Conservation (phyloP, 2,113 vertebrate species). For the Urocynchramus pylzowi region DNA sequence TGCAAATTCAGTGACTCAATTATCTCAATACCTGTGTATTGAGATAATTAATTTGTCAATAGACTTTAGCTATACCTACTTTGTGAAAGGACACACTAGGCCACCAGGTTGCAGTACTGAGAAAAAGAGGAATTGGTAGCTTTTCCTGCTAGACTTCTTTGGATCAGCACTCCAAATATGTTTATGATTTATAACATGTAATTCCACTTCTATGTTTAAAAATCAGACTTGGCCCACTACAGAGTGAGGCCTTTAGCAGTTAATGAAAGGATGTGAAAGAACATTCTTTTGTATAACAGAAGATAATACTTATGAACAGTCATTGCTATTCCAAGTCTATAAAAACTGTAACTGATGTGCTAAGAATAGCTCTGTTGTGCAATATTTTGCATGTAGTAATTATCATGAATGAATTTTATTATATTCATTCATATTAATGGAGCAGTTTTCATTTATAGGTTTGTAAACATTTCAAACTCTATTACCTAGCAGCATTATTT, state of each 20-base stretch:
- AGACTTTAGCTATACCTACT: background rate
- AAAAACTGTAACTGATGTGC: constrained; percentile 46
- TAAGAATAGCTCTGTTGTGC: constrained; percentile 60
- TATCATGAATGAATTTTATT: constrained; percentile 67
- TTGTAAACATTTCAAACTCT: constrained; percentile 75
- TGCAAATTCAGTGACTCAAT: background rate
- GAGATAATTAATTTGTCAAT: background rate
- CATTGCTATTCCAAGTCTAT: constrained; percentile 30
- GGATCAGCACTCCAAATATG: background rate
- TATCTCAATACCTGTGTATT: background rate
- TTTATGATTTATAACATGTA: background rate
- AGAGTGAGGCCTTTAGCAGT: background rate
- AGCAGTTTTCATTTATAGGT: constrained; percentile 65
- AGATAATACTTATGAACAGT: constrained; percentile 23
- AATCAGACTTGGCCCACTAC: background rate
- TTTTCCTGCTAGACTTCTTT: background rate
- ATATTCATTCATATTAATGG: constrained; percentile 66
- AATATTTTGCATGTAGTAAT: constrained; percentile 60
- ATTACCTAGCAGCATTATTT: constrained; percentile 65
- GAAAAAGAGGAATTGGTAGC: background rate
- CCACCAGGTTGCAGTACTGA: background rate
- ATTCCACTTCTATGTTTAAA: background rate
- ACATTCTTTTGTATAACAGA: background rate
- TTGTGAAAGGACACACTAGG: background rate
- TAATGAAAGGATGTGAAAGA: constrained; percentile 21